phyloP scores from a whole-genome alignment of 2,888 invertebrate genomes.

The Orthonevra nobilis region DNA sequence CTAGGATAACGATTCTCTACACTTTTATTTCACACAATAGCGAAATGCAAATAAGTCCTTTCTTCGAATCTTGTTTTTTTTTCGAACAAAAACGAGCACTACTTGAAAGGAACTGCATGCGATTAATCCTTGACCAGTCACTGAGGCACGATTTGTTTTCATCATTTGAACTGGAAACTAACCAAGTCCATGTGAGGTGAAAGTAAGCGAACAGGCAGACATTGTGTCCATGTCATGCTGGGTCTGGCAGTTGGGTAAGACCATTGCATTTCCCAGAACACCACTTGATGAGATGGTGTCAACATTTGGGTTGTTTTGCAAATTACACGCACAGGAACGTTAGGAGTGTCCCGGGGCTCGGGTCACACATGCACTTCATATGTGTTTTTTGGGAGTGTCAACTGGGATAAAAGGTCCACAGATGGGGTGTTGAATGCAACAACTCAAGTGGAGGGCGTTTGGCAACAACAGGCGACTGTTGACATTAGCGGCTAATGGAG shows the following conservation, averaged over 20 bases:
- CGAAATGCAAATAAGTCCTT: background rate
- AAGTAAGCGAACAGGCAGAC: slow-evolving; percentile 33
- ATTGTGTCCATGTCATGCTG: slow-evolving; percentile 56
- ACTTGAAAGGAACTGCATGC: slow-evolving; percentile 18
- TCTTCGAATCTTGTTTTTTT: background rate
- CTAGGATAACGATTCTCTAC: slow-evolving; percentile 2
- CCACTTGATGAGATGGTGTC: slow-evolving; percentile 54
- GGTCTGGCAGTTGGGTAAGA: slow-evolving; percentile 19
- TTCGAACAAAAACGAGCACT: background rate
- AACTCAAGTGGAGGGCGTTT: slow-evolving; percentile 8
- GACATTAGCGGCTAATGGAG: slow-evolving; percentile 56
- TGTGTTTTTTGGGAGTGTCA: slow-evolving; percentile 29
- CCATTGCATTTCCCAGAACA: slow-evolving; percentile 19
- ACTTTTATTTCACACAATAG: background rate
- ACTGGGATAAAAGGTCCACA: background rate
- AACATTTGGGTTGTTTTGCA: slow-evolving; percentile 42
- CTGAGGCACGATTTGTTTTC: slow-evolving; percentile 1
- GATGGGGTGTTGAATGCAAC: slow-evolving; percentile 22
- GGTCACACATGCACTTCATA: slow-evolving; percentile 46
- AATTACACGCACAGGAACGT: slow-evolving; percentile 32
- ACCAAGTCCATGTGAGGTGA: slow-evolving; percentile 40
- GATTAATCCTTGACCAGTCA: slow-evolving; percentile 44
- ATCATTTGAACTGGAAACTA: too few species aligned
- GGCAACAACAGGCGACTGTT: slow-evolving; percentile 28
- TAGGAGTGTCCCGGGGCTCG: background rate